Base-by-base conservation (phyloP, 2,888 invertebrate genomes). In the Tachystola acroxantha region DNA sequence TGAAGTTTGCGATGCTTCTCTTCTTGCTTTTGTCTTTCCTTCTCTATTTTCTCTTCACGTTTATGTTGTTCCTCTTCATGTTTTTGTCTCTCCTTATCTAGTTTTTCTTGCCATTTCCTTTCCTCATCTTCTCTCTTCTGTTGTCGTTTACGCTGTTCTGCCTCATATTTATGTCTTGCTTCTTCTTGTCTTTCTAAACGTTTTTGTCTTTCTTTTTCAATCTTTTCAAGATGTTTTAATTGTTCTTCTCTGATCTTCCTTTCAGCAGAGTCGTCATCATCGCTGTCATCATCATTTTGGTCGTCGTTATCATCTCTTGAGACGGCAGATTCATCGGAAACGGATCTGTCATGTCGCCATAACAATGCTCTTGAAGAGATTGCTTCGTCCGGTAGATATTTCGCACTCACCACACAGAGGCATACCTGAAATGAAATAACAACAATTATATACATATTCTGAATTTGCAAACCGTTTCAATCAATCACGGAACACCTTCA, bases 361-460 rank as follows among this genome's bases (percentile, higher is more conserved):
- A 67, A 49, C 35, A 69, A 48, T 32, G 54, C 48, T 37, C 50
- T 62, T 13, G 65, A 52, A 45, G 62, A 59, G 36, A 50, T 57
- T 48, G 44, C 36, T 50, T 82, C 78, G 46, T 75, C 58, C 10
- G 84, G 84, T 43, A 86, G 50, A 55, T 85, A 75, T 70, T 85
- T 85, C 56, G 86, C 82, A 50, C 73, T 74, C 37, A 64, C 77
- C 39, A 75, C 43, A 49, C 77, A 75, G 36, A 81, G 47, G 61
- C 76, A 73, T 41, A 74, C 65, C 86, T 86, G 61, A 38, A 81
- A 78, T 19, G n/a, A 10, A 20, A 27, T 47, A 48, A 39, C 29
- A 40, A 32, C 40, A 37, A 36, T 6, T 13, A 34, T 19, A 27
- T 14, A 24, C 24, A 32, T 10, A 32, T 25, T 32, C 32, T 12